Evolutionary conservation across 2,888 invertebrate species (phyloP), one percentile per base, ranked within the genome.

Genomic region (Drosophila siamana): DNA sequence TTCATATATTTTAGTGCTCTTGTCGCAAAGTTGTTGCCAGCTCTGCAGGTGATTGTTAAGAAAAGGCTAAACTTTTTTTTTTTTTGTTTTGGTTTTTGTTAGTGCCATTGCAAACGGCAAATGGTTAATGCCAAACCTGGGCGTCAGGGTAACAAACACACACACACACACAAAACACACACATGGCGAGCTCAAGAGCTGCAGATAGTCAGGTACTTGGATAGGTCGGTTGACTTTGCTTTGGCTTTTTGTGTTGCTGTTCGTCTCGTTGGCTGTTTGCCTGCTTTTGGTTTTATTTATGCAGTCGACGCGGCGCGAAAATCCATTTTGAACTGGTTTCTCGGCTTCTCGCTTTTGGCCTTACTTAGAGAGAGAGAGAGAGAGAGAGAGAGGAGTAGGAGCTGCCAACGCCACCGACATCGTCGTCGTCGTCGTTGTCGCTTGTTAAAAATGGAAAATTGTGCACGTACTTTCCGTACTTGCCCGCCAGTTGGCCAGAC

Each of bases 321-420:
- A 38, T 40, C 30, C 44, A 56, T 56, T 69, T 56, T 56, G 63
- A 69, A 69, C 69, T 70, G 69, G 69, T 69, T 70, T 69, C 70
- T 24, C 26, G 38, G 22, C 26, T 41, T 52, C 40, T 52, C 40
- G 36, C 52, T 22, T 40, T 69, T 40, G 69, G 61, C 52, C 52
- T 54, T 43, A 56, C 40, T 51, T 33, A 15, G 30, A 11, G 41
- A 41, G 41, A 16, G 11, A 16, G 11, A 4, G 3, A 33, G 41
- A 40, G 40, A 22, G 38, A 40, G 28, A 28, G 28, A 28, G 40
- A 40, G 16, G 28, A n/a, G 19, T 30, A 44, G 26, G 22, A 8
- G 52, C 36, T 13, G 26, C n/a, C 40, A 11, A 11, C 33, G 33
- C 30, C 30, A 30, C 30, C 9, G 30, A 9, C 9, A 11, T 11